Conservation (phyloP, 2,888 invertebrate species). For the Hypolimnas misippus region DNA sequence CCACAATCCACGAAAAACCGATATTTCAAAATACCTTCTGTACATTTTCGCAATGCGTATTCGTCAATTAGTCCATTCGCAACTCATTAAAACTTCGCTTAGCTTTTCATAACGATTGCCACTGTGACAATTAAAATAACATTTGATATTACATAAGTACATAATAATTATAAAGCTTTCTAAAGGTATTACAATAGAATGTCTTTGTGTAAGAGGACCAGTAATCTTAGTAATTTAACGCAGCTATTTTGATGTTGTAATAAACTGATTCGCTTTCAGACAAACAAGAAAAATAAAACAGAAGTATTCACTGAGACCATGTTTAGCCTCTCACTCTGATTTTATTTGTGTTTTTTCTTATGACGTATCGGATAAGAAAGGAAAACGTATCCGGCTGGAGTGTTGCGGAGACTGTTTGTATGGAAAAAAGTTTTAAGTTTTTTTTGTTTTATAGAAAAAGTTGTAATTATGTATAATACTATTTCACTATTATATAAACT, state of each 20-base stretch:
- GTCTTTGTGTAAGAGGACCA: slow-evolving; percentile 38
- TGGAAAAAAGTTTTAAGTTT: background rate
- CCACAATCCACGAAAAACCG: background rate
- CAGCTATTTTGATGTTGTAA: slow-evolving; percentile 46
- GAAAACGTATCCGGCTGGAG: slow-evolving; percentile 10
- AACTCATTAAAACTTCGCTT: slow-evolving; percentile 6
- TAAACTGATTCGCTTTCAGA: slow-evolving; percentile 51
- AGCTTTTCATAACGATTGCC: slow-evolving; percentile 1
- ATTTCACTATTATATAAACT: no score
- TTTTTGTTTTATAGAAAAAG: background rate
- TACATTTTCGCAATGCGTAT: slow-evolving; percentile 3
- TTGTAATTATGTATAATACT: no score
- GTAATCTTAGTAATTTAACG: slow-evolving; percentile 39
- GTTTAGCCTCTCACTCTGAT: slow-evolving; percentile 51
- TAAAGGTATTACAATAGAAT: slow-evolving; percentile 39
- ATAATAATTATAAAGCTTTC: slow-evolving; percentile 34
- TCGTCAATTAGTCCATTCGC: background rate
- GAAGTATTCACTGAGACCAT: slow-evolving; percentile 31
- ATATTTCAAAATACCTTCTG: background rate
- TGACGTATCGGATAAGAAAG: slow-evolving; percentile 22
- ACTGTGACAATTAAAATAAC: slow-evolving; percentile 6
- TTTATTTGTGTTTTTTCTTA: slow-evolving; percentile 24
- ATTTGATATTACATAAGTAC: slow-evolving; percentile 9
- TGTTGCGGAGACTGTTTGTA: slow-evolving; percentile 14
- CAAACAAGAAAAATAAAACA: slow-evolving; percentile 42